Percentiles rank a stretch among this genome's conserved stretches.
phyloP scores from a whole-genome alignment of 1,140 invertebrate species.

The Maniola jurtina region DNA sequence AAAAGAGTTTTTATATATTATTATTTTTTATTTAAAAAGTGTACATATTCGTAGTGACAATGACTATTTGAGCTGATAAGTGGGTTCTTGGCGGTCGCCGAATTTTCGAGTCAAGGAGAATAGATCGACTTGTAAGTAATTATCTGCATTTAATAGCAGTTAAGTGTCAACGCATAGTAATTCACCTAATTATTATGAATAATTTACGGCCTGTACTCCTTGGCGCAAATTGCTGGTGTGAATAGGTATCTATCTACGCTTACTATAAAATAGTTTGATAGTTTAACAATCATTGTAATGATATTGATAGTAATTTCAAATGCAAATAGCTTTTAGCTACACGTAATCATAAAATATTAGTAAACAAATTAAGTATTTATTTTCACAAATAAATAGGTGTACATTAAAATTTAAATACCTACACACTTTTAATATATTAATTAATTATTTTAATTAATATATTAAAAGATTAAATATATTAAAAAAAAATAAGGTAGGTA shows the following conservation, averaged over 20 bases:
- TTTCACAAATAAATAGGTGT: no score
- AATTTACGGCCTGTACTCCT: conserved; percentile 42
- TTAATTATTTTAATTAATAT: no score
- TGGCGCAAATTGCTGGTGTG: conserved; percentile 37
- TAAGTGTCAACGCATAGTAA: conserved; percentile 37
- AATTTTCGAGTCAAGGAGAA: conserved; percentile 45
- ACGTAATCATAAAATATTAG: neutral
- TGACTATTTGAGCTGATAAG: conserved; percentile 38
- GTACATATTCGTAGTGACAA: conserved; percentile 31
- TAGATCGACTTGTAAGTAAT: conserved; percentile 44
- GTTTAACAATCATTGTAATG: neutral
- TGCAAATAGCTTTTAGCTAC: neutral
- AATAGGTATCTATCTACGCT: neutral
- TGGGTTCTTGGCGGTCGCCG: conserved; percentile 37
- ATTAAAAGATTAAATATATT: no score
- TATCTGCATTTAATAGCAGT: conserved; percentile 35
- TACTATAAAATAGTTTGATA: neutral
- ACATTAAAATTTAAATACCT: no score
- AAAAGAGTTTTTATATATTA: conserved; percentile 14
- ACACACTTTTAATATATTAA: no score
- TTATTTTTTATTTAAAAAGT: conserved; percentile 28
- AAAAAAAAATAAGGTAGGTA: no score
- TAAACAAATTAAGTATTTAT: no score
- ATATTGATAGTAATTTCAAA: neutral
- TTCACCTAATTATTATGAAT: conserved; percentile 43